Conservation (phyloP, 2,797 vertebrate species). For the Gallirallus australis region DNA sequence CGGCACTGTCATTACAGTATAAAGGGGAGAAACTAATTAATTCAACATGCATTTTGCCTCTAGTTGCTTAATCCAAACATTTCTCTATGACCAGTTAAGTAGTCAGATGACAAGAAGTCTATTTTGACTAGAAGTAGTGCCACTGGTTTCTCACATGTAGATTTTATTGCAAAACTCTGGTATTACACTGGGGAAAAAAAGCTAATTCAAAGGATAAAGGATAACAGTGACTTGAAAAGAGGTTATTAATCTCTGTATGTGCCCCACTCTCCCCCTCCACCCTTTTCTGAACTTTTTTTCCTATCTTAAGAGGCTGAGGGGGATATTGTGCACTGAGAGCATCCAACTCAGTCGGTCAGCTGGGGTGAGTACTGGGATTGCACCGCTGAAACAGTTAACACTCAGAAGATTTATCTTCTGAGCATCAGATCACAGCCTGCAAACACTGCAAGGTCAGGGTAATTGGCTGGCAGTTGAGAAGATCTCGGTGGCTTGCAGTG, state of each 20-base stretch:
- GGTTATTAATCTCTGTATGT: not conserved
- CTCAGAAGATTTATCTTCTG: not conserved
- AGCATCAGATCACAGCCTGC: not conserved
- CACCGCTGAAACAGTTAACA: not conserved
- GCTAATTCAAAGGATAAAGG: not conserved
- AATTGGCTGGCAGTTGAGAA: not conserved
- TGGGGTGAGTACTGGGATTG: not conserved
- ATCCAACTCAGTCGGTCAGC: not conserved
- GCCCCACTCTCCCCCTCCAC: not conserved
- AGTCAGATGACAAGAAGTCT: not conserved
- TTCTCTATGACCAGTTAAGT: not conserved
- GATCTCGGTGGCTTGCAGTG: not conserved
- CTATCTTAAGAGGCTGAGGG: not conserved
- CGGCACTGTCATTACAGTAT: not conserved
- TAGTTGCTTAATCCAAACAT: conserved; percentile 9
- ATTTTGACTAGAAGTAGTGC: not conserved
- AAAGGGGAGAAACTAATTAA: not conserved
- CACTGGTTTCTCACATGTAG: conserved; percentile 11
- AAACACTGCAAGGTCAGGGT: not conserved
- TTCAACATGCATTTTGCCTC: not conserved
- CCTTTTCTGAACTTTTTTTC: not conserved
- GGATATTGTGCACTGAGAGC: rapidly evolving
- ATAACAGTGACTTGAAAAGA: not conserved
- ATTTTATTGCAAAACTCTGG: conserved; percentile 32
- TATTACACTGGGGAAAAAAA: not conserved